Percentiles rank a stretch among this genome's conserved stretches.
These are phyloP conservation scores for Heliconius ismenius DNA, from an alignment of 2,888 invertebrate species.

Conservation along the genomic window DNA sequence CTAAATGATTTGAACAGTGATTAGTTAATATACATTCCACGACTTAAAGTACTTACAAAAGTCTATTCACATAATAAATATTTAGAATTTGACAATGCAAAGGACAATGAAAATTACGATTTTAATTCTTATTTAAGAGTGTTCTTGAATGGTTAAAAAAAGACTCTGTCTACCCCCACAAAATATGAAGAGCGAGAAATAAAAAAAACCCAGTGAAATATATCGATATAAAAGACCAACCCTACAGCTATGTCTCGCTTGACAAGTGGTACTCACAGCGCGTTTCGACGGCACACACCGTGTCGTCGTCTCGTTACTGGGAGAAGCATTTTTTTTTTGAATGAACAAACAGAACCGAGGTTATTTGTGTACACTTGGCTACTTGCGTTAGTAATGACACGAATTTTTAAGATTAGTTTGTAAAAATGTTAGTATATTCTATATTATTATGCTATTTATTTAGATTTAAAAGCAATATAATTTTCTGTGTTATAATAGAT, in stretches of 20 bases:
- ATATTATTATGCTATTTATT: not conserved
- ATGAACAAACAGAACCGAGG: conserved; percentile 30
- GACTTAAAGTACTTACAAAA: no score
- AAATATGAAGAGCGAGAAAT: not conserved
- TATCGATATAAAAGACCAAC: conserved; percentile 19
- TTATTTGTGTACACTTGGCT: conserved; percentile 12
- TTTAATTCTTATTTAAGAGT: not conserved
- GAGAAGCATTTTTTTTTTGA: conserved; percentile 34
- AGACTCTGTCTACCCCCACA: not conserved
- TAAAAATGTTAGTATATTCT: not conserved
- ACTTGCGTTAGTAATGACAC: conserved; percentile 10
- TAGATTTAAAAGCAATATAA: not conserved
- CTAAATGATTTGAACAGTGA: no score
- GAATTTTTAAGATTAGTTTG: not conserved
- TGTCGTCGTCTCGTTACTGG: conserved; percentile 43
- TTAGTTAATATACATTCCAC: no score
- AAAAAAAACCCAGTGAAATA: not conserved
- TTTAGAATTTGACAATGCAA: no score
- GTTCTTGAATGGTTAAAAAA: not conserved
- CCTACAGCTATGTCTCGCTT: conserved; percentile 36
- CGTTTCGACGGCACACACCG: conserved; percentile 40
- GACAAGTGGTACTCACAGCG: conserved; percentile 44
- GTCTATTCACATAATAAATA: no score
- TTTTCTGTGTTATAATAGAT: not conserved
- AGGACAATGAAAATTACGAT: not conserved